phyloP scores from a whole-genome alignment of 2,888 invertebrate species.

The Conistra vaccinii region DNA sequence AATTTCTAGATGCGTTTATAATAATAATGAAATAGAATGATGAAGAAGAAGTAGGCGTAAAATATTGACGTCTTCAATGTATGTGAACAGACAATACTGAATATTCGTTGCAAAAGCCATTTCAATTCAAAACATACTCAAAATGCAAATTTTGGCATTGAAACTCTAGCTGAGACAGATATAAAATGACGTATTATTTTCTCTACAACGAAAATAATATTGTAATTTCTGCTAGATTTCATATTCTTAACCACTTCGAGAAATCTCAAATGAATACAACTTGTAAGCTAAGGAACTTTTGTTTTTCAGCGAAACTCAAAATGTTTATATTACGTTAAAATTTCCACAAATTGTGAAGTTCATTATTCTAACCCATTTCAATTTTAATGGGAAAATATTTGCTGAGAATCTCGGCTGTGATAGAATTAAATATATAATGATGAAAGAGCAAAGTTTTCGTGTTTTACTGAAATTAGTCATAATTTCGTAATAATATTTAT shows the following conservation, averaged over 20 bases:
- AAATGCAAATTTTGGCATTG: neutral
- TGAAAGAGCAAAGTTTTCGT: slow-evolving; percentile 16
- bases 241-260: neutral
- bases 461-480: slow-evolving; percentile 27
- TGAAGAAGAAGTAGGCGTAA: neutral
- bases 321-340: slow-evolving; percentile 50
- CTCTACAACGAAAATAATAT: neutral
- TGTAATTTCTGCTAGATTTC: slow-evolving; percentile 1
- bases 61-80: neutral
- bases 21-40: neutral
- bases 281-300: slow-evolving; percentile 38
- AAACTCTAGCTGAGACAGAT: neutral
- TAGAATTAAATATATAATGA: slow-evolving; percentile 38
- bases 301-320: slow-evolving; percentile 44
- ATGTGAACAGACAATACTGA: no score
- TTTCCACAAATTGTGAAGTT: slow-evolving; percentile 32
- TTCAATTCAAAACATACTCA: neutral
- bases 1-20: neutral
- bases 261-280: slow-evolving; percentile 11
- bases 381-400: slow-evolving; percentile 58
- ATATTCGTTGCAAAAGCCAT: neutral
- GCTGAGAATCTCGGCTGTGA: slow-evolving; percentile 22
- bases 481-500: slow-evolving; percentile 34
- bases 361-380: slow-evolving; percentile 52
- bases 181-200: neutral